Conservation (phyloP, 1,140 invertebrate genomes). For the Bradysia coprophila region DNA sequence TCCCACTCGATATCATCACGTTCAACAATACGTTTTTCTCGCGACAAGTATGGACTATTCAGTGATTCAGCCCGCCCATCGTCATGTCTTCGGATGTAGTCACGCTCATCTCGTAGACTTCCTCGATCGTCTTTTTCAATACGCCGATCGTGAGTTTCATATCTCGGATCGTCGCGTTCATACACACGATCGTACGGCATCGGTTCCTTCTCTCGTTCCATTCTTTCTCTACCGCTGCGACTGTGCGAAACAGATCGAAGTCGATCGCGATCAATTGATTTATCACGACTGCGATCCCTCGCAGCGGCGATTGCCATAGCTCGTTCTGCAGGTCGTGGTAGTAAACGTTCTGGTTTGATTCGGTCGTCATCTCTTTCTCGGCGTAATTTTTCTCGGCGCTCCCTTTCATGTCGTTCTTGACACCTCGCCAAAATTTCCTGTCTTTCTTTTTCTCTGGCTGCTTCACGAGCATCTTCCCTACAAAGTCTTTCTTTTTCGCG, state of each 20-base stretch:
- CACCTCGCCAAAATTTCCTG: constrained; percentile 33
- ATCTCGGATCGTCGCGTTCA: constrained; percentile 11
- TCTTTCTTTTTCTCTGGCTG: constrained; percentile 31
- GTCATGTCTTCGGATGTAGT: background rate
- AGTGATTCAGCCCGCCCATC: background rate
- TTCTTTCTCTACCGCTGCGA: constrained; percentile 12
- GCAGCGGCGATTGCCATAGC: constrained; percentile 11
- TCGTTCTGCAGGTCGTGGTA: constrained; percentile 11
- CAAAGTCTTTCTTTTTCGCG: constrained; percentile 21
- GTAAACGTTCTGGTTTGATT: constrained; percentile 3
- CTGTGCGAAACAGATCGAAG: constrained; percentile 7
- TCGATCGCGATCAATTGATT: constrained; percentile 13
- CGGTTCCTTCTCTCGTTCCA: constrained; percentile 14
- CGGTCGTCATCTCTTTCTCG: constrained; percentile 9
- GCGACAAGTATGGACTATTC: background rate
- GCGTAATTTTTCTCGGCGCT: constrained; percentile 22
- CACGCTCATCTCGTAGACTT: background rate
- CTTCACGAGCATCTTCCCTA: constrained; percentile 28
- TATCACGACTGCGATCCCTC: constrained; percentile 13
- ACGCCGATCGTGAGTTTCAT: constrained; percentile 11
- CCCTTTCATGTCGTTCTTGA: constrained; percentile 30
- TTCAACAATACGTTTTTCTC: background rate
- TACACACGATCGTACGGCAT: constrained; percentile 11
- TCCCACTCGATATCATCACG: background rate
- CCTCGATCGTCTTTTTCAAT: background rate